A percentile compares a stretch with the other conserved stretches of the same genome.
phyloP scores from a whole-genome alignment of 1,140 invertebrate species.

The Meloidogyne floridensis region DNA sequence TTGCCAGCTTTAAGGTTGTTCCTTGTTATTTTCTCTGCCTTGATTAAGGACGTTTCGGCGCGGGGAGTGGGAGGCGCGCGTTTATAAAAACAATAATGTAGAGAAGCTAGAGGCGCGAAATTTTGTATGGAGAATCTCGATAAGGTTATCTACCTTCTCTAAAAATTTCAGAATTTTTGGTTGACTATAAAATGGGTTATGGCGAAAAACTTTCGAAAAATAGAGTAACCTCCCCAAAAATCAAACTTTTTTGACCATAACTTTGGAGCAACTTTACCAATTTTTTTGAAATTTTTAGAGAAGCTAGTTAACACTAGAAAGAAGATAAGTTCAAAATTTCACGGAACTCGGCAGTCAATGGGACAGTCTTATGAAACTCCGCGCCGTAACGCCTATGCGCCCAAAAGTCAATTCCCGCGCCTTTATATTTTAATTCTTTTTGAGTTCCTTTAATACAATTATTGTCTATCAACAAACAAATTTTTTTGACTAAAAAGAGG shows the following conservation, averaged over 20 bases:
- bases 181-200: neutral
- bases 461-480: neutral
- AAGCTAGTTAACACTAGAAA: neutral
- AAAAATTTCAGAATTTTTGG: slow-evolving; percentile 4
- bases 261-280: neutral
- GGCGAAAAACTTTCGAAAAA: neutral
- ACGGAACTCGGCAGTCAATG: too few relatives aligned
- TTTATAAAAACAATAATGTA: neutral
- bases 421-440: neutral
- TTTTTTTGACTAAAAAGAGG: slow-evolving; percentile 2
- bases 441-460: neutral
- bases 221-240: neutral
- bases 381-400: neutral
- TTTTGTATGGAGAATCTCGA: neutral
- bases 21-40: neutral
- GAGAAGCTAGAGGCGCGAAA: neutral
- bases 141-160: neutral
- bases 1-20: neutral
- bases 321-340: too few relatives aligned
- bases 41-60: neutral
- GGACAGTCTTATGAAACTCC: too few relatives aligned
- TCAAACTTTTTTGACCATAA: neutral
- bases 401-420: neutral
- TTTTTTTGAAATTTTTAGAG: neutral
- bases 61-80: neutral